These are phyloP conservation scores for Eledone cirrhosa DNA, from an alignment of 2,888 invertebrate species.

Conservation along the genomic window DNA sequence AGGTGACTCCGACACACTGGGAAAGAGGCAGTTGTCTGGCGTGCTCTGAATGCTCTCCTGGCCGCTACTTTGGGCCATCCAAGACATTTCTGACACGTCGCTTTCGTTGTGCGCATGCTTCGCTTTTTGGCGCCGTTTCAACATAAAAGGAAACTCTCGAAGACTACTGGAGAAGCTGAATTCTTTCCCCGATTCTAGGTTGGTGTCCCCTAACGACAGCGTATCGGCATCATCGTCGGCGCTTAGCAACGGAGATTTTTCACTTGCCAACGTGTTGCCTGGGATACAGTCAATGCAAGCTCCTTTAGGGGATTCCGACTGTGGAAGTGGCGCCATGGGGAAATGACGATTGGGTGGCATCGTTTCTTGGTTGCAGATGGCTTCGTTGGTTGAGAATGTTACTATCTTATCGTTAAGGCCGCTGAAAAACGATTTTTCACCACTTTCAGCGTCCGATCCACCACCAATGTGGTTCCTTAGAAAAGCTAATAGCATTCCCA, in stretches of 20 bases:
- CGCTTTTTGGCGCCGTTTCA: conserved; percentile 9
- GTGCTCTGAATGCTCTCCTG: not conserved
- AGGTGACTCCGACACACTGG: conserved; percentile 19
- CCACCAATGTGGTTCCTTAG: conserved; percentile 24
- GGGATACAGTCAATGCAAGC: conserved; percentile 19
- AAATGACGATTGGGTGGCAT: not conserved
- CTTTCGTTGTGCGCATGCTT: conserved; percentile 5
- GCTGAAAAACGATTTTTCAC: conserved; percentile 15
- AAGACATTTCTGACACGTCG: conserved; percentile 14
- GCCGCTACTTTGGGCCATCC: conserved; percentile 9
- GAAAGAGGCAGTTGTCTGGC: conserved; percentile 23
- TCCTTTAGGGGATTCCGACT: conserved; percentile 5
- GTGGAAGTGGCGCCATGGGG: not conserved
- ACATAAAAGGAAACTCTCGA: conserved; percentile 17
- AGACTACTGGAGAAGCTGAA: conserved; percentile 21
- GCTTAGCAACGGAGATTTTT: conserved; percentile 24
- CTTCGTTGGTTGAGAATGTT: conserved; percentile 18
- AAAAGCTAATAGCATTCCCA: conserved; percentile 26
- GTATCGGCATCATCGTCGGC: conserved; percentile 20
- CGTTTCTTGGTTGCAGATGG: conserved; percentile 6
- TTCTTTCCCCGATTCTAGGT: conserved; percentile 6
- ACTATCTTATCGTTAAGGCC: conserved; percentile 23
- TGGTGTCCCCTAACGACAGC: conserved; percentile 12
- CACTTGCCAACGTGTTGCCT: conserved; percentile 17
- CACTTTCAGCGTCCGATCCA: not conserved